Conservation (phyloP, 2,888 invertebrate species). For the Lasius platythorax region DNA sequence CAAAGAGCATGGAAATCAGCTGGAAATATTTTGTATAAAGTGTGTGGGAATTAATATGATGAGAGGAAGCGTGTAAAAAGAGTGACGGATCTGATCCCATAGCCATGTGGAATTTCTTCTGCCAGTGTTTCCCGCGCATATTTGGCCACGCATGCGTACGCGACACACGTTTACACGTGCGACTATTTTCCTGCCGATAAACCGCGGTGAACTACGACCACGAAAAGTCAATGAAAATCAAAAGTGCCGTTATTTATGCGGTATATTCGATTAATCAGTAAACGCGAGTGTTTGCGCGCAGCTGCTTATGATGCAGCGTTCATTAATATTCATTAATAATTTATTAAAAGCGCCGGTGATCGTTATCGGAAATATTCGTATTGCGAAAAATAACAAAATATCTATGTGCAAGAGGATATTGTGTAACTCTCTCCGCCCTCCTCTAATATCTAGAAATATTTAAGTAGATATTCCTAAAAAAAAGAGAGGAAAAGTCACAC, state of each 20-base stretch:
- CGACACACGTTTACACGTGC: background rate
- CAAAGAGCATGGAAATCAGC: background rate
- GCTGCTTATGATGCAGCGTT: background rate
- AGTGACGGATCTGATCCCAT: background rate
- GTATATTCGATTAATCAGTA: background rate
- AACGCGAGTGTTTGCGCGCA: background rate
- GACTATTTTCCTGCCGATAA: background rate
- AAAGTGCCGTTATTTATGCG: slow-evolving; percentile 7
- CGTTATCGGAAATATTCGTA: background rate
- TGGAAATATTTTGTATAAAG: background rate
- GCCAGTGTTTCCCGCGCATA: slow-evolving; percentile 23
- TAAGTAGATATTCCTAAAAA: background rate
- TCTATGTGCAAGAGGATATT: background rate
- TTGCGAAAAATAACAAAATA: background rate
- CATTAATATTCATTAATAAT: background rate
- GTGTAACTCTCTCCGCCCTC: too few species aligned
- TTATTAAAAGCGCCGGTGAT: background rate
- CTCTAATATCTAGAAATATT: background rate
- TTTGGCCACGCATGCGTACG: slow-evolving; percentile 25
- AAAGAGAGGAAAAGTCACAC: background rate
- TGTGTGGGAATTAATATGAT: background rate
- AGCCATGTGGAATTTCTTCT: slow-evolving; percentile 2
- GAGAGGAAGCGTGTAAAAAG: background rate
- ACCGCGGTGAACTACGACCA: background rate
- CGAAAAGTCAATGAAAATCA: background rate